These are phyloP conservation scores for Pachycephus smyrnensis DNA, from an alignment of 2,888 invertebrate species.

Conservation along the genomic window DNA sequence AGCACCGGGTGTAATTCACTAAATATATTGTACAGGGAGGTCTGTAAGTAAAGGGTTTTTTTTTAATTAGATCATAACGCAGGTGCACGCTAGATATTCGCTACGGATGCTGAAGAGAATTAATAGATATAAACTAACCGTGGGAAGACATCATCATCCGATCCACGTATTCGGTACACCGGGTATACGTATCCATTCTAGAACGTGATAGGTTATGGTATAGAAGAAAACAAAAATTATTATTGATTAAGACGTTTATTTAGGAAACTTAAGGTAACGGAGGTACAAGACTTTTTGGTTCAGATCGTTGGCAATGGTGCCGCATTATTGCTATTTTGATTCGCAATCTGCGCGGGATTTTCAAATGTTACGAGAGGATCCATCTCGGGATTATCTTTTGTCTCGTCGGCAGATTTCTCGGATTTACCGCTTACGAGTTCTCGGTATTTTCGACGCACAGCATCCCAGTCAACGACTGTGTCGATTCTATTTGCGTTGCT, in stretches of 20 bases:
- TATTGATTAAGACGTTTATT: constrained; percentile 19
- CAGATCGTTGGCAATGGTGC: constrained; percentile 32
- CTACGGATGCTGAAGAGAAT: constrained; percentile 20
- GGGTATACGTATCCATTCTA: neutral
- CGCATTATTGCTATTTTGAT: constrained; percentile 32
- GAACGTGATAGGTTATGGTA: neutral
- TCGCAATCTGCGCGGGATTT: constrained; percentile 33
- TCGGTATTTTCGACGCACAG: constrained; percentile 89
- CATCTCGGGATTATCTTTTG: constrained; percentile 40
- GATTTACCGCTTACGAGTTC: constrained; percentile 76
- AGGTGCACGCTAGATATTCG: constrained; percentile 18
- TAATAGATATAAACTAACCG: constrained; percentile 16
- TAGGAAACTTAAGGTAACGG: constrained; percentile 25
- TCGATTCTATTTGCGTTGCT: constrained; percentile 82
- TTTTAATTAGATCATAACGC: neutral
- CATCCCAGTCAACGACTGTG: constrained; percentile 92
- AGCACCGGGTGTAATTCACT: neutral
- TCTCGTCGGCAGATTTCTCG: constrained; percentile 61
- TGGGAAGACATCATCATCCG: constrained; percentile 11
- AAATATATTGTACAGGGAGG: neutral
- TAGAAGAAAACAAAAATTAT: constrained; percentile 11
- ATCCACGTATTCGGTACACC: neutral
- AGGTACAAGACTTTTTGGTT: constrained; percentile 24
- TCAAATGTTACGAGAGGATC: constrained; percentile 39
- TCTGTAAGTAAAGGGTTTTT: neutral